phyloP scores from a whole-genome alignment of 2,888 invertebrate genomes.

The Cosmia pyralina region DNA sequence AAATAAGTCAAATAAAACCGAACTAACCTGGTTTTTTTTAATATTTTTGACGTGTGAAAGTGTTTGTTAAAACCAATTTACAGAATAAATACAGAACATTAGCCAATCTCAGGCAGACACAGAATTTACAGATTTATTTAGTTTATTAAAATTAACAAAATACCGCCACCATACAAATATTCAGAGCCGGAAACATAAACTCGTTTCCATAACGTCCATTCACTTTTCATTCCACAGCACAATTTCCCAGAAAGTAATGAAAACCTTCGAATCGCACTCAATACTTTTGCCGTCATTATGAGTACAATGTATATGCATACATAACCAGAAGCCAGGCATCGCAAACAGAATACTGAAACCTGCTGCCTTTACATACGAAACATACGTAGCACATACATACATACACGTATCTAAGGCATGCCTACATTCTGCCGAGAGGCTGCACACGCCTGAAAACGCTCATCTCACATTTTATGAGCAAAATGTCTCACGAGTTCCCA shows the following conservation, averaged over 20 bases:
- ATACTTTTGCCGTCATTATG: constrained; percentile 54
- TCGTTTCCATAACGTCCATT: neutral
- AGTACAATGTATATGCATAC: constrained; percentile 33
- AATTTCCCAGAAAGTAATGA: constrained; percentile 42
- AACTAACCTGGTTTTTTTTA: too few species aligned
- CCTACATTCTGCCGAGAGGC: constrained; percentile 45
- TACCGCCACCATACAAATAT: neutral
- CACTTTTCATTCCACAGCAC: neutral
- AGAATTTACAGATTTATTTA: neutral
- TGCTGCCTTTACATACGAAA: constrained; percentile 28
- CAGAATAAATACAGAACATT: neutral
- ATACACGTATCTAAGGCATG: constrained; percentile 31
- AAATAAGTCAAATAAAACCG: too few species aligned
- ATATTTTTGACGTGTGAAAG: neutral
- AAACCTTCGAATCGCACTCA: constrained; percentile 44
- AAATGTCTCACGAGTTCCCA: constrained; percentile 30
- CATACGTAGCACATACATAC: constrained; percentile 20
- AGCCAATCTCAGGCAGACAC: neutral
- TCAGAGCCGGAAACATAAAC: neutral
- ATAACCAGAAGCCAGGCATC: constrained; percentile 27
- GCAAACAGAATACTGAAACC: constrained; percentile 54
- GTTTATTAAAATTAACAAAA: neutral
- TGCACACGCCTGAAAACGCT: constrained; percentile 44
- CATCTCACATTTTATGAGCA: constrained; percentile 56
- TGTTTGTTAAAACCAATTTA: neutral